Conservation (phyloP, 2,797 vertebrate genomes). For the Ctenosaura bakeri region DNA sequence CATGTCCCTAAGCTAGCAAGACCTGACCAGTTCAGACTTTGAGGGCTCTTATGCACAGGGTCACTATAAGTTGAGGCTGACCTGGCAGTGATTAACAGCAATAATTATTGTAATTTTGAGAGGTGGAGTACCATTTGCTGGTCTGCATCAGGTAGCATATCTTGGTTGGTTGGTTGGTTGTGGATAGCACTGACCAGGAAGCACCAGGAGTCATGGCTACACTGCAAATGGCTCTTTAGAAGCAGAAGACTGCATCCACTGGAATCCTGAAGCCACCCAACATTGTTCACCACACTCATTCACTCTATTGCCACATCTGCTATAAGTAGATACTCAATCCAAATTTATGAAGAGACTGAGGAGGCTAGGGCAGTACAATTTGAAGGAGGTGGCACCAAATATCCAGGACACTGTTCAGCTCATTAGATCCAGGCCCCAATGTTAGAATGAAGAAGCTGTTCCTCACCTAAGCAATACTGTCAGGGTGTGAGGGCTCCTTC, state of each 20-base stretch:
- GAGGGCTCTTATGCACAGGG: too few relatives aligned
- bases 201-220: neutral
- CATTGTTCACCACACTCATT: too few relatives aligned
- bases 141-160: neutral
- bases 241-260: neutral
- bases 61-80: too few relatives aligned
- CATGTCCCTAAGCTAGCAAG: too few relatives aligned
- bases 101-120: neutral
- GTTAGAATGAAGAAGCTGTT: neutral
- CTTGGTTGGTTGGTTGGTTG: neutral
- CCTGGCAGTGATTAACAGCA: too few relatives aligned
- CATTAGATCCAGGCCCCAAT: too few relatives aligned
- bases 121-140: neutral
- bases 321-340: neutral
- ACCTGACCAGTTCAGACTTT: too few relatives aligned
- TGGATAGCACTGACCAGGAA: neutral
- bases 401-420: neutral
- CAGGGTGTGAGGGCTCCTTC: accelerated
- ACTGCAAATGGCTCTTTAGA: neutral
- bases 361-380: neutral
- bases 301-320: too few relatives aligned
- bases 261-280: neutral
- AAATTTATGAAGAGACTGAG: neutral
- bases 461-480: constrained; percentile 14
- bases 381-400: neutral